Conservation (phyloP, 2,113 vertebrate genomes). For the Panthera uncia region DNA sequence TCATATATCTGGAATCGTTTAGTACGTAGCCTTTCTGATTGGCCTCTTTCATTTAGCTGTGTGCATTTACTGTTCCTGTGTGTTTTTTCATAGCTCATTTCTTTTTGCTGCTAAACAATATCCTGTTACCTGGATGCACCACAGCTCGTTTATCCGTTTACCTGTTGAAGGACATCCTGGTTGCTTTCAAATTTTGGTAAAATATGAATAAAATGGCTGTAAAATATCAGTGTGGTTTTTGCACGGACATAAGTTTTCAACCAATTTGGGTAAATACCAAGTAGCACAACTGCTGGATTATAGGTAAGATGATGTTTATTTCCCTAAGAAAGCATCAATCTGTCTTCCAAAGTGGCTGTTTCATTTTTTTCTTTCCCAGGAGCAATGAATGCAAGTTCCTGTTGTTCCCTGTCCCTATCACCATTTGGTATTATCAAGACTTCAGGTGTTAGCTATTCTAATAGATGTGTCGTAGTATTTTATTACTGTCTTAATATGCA, state of each 20-base stretch:
- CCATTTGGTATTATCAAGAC: neutral
- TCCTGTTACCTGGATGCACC: neutral
- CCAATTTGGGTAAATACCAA: neutral
- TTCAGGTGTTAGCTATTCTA: neutral
- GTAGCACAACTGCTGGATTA: neutral
- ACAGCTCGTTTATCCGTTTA: neutral
- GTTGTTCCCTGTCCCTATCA: too few relatives aligned
- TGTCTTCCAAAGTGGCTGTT: neutral
- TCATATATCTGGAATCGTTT: neutral
- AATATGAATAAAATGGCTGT: neutral
- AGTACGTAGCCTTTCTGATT: neutral
- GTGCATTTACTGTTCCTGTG: neutral
- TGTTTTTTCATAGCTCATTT: neutral
- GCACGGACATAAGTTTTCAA: neutral
- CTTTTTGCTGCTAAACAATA: neutral
- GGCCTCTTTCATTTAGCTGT: neutral
- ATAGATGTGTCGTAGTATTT: too few relatives aligned
- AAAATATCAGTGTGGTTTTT: neutral
- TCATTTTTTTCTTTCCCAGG: neutral
- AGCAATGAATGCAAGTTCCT: neutral
- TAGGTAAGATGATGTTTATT: neutral
- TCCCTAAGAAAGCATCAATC: neutral
- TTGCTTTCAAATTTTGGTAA: neutral
- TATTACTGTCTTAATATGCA: neutral
- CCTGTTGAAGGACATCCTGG: neutral